Percentiles rank a stretch among this genome's conserved stretches.
These are phyloP conservation scores for Aurelia coerulea DNA, from an alignment of 30 jellyfish, hydroid and myxozoan genomes.

Conservation along the genomic window DNA sequence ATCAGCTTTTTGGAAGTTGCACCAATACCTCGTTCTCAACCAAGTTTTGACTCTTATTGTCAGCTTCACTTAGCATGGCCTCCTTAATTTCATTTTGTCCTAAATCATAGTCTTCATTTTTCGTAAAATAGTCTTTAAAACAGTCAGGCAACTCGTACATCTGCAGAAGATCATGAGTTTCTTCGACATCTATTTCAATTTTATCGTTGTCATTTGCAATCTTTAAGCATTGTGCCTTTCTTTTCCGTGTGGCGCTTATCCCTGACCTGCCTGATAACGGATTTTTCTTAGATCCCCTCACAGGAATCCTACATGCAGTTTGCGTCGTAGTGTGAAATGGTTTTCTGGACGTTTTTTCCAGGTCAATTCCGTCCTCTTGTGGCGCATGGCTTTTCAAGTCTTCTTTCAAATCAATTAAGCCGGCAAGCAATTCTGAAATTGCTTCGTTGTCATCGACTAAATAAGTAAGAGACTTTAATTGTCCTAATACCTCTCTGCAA, in stretches of 20 bases:
- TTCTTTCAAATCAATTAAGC: constrained; percentile 11
- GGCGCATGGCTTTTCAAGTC: constrained; percentile 11
- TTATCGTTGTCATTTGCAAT: neutral
- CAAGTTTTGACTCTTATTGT: too few species aligned
- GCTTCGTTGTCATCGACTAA: constrained; percentile 14
- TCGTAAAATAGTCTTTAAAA: constrained; percentile 3
- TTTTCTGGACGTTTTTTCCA: neutral
- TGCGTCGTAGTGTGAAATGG: constrained; percentile 12
- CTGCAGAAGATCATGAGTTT: constrained; percentile 35
- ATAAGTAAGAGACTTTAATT: neutral
- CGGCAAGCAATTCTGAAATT: constrained; percentile 9
- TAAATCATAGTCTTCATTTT: neutral
- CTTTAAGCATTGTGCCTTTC: constrained; percentile 5
- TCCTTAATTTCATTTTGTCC: neutral
- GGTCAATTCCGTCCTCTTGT: constrained; percentile 23
- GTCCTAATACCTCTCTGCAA: constrained; percentile 10
- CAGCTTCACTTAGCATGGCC: too few species aligned
- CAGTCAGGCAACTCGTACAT: constrained; percentile 25
- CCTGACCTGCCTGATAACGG: constrained; percentile 19
- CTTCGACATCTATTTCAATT: constrained; percentile 5
- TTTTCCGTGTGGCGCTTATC: constrained; percentile 20
- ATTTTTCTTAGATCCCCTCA: constrained; percentile 1
- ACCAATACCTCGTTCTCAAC: too few species aligned
- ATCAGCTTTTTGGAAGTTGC: too few species aligned
- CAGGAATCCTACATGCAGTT: constrained; percentile 26